These are phyloP conservation scores for Mesaphorura yosii DNA, from an alignment of 1,140 invertebrate genomes.

Conservation along the genomic window DNA sequence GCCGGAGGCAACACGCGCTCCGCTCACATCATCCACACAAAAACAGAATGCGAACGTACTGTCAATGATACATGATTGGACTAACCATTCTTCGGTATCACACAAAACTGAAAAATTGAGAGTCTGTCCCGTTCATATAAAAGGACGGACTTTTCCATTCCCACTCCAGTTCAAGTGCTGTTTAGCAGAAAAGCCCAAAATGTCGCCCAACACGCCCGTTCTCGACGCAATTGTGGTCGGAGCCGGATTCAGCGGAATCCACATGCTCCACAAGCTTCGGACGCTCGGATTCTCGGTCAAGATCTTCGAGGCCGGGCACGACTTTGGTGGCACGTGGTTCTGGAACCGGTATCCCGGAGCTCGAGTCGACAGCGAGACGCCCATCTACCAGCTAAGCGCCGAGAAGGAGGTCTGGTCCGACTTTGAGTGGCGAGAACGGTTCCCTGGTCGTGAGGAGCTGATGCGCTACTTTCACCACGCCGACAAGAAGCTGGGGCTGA, in stretches of 20 bases:
- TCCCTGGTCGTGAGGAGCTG: constrained; percentile 2
- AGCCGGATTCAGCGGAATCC: constrained; percentile 6
- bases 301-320: constrained; percentile 3
- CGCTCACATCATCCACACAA: too few relatives aligned
- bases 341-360: constrained; percentile 16
- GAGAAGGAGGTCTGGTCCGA: constrained; percentile 3
- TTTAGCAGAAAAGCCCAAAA: too few relatives aligned
- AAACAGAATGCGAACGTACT: too few relatives aligned
- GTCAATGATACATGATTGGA: too few relatives aligned
- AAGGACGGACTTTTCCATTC: too few relatives aligned
- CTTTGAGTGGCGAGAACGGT: constrained; percentile 4
- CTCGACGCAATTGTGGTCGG: constrained; percentile 9
- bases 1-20: too few relatives aligned
- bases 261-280: constrained; percentile 1
- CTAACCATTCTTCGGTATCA: too few relatives aligned
- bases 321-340: constrained; percentile 13
- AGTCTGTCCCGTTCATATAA: too few relatives aligned
- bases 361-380: constrained; percentile 1
- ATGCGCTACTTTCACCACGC: constrained; percentile 3
- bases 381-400: constrained; percentile 7
- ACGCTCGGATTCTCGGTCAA: constrained; percentile 5
- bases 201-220: too few relatives aligned
- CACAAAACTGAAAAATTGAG: too few relatives aligned
- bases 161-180: too few relatives aligned
- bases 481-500: neutral